A percentile compares a stretch with the other conserved stretches of the same genome.
Evolutionary conservation across 2,113 vertebrate genomes (phyloP).

Genomic region (Stomatorhinus ivindoensis): DNA sequence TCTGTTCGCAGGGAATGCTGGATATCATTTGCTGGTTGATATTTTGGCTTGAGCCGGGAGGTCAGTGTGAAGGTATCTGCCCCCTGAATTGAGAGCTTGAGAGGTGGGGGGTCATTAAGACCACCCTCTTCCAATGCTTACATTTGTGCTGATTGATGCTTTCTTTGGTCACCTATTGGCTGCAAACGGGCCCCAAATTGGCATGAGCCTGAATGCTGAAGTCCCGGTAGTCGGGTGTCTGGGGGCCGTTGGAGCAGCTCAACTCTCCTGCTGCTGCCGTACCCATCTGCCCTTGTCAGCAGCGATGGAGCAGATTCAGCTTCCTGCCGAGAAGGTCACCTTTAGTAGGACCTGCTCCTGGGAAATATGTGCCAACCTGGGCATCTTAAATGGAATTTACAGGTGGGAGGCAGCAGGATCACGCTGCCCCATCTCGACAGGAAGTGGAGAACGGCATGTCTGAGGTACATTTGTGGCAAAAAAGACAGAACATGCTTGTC

Average conservation of each 20-base stretch:
- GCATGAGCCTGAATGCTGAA: not conserved
- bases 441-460: not conserved
- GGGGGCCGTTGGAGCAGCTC: not conserved
- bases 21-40: not conserved
- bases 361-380: not conserved
- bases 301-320: not conserved
- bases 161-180: not conserved
- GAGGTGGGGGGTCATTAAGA: not conserved
- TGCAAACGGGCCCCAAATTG: not conserved
- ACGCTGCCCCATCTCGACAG: not conserved
- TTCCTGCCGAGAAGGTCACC: not conserved
- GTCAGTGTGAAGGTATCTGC: not conserved
- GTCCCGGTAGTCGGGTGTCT: not conserved
- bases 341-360: not conserved
- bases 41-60: not conserved
- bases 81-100: not conserved
- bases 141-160: not conserved
- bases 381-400: not conserved
- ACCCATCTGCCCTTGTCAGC: not conserved
- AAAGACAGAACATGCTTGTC: not conserved
- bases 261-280: not conserved
- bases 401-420: not conserved
- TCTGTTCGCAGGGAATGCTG: not conserved
- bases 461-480: not conserved
- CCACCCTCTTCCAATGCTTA: not conserved